Evolutionary conservation across 1,140 invertebrate genomes (phyloP).

Genomic region (Dendroctonus valens): DNA sequence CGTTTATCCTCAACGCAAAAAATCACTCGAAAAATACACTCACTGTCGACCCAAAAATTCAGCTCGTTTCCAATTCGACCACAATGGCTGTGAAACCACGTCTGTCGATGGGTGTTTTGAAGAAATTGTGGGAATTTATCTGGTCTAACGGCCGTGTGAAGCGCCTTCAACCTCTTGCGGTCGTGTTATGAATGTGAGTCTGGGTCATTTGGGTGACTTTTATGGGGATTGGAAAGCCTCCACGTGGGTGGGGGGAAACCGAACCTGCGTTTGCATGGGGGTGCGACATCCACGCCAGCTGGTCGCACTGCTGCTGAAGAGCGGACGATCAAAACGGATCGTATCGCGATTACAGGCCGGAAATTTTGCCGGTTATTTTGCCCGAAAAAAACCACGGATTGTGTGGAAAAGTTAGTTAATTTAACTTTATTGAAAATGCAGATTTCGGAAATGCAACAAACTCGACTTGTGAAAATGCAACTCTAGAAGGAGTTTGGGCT

Average conservation of each 20-base stretch:
- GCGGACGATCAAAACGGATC: conserved; percentile 8
- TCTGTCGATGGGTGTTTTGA: conserved; percentile 23
- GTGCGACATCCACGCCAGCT: conserved; percentile 5
- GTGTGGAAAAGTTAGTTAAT: no score
- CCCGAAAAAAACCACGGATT: no score
- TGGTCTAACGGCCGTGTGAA: conserved; percentile 27
- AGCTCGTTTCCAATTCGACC: conserved; percentile 17
- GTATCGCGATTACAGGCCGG: conserved; percentile 5
- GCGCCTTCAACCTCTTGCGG: conserved; percentile 22
- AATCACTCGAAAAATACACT: conserved; percentile 13
- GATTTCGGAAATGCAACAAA: no score
- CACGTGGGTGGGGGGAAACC: conserved; percentile 7
- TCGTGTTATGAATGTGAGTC: conserved; percentile 22
- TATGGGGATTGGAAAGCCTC: conserved; percentile 22
- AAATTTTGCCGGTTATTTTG: not conserved
- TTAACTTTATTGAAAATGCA: no score
- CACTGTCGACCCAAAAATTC: conserved; percentile 24
- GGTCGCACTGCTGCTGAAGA: conserved; percentile 8
- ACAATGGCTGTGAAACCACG: conserved; percentile 27
- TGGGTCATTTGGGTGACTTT: conserved; percentile 15
- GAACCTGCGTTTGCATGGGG: conserved; percentile 22
- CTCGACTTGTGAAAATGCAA: no score
- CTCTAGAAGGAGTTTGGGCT: no score
- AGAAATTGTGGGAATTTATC: conserved; percentile 20
- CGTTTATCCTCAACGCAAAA: conserved; percentile 35